These are phyloP conservation scores for Chrysolina haemoptera DNA, from an alignment of 2,888 invertebrate species.

Conservation along the genomic window DNA sequence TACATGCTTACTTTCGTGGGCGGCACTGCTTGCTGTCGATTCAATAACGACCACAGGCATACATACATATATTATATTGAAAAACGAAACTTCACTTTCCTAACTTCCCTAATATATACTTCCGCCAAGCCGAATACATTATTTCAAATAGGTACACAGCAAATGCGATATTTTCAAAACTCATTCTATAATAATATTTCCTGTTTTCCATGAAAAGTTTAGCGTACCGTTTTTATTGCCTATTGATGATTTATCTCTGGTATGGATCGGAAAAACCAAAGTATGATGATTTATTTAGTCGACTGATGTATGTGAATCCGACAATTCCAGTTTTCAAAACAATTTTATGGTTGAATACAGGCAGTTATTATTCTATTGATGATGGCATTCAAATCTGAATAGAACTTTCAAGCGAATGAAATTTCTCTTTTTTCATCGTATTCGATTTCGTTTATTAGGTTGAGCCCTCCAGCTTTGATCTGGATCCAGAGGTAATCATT, in stretches of 20 bases:
- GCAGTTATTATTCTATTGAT: background rate
- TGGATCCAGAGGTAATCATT: too few species aligned
- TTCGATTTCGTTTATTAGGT: background rate
- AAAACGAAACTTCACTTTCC: background rate
- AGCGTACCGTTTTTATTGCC: background rate
- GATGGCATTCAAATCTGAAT: background rate
- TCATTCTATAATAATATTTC: background rate
- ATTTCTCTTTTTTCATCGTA: background rate
- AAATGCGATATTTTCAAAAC: background rate
- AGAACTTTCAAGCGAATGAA: background rate
- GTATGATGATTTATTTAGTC: conserved; percentile 40
- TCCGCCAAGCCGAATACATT: background rate
- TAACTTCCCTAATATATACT: background rate
- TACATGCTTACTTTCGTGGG: too few species aligned
- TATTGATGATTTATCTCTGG: background rate
- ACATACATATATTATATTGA: too few species aligned
- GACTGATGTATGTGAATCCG: conserved; percentile 42
- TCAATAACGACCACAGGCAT: background rate
- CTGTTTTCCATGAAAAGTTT: conserved; percentile 1
- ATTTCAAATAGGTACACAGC: background rate
- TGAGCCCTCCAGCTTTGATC: background rate
- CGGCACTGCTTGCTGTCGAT: background rate
- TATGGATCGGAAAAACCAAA: conserved; percentile 25
- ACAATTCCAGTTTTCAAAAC: conserved; percentile 37
- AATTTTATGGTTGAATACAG: conserved; percentile 33